Base-by-base conservation (phyloP, 35 echinoderm and acorn worm genomes). In the Diadema setosum region DNA sequence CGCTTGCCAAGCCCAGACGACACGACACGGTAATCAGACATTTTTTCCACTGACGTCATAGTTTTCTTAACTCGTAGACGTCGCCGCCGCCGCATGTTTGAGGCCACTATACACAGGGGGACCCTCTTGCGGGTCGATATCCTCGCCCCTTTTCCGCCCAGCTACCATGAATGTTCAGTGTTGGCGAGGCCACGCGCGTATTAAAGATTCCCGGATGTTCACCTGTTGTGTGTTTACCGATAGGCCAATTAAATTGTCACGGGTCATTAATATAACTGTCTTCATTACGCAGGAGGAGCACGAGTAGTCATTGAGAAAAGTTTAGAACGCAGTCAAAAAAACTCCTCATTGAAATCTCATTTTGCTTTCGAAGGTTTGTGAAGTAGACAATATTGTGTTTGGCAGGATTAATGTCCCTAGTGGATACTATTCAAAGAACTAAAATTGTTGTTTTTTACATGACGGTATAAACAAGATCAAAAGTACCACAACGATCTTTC, bases 161-260 rank as follows among this genome's bases (percentile, higher is more conserved):
- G 5, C 27, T 20, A 26, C 29, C 23, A 30, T 32, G 63, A 67
- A 34, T 9, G 63, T 67, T 52, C 9, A 52, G 9, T 52, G 48
- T 11, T 78, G 9, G 37, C 73, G 73, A 78, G 73, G 37, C 30
- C 36, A 35, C 39, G 40, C 37, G 27, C 24, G 73, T 20, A n/a
- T 41, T 39, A 41, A 7, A 78, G 73, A 52, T 44, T 35, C 73
- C 73, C 73, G 73, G 73, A 78, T 42, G 40, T 24, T 44, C 73
- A 78, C 73, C 73, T 78, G 73, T 78, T 78, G 33, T 44, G 33
- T 78, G 73, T 78, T 78, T 78, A 23, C 40, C 37, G 40, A 78
- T 20, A 36, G 9, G 8, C n/a, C 73, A 78, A 78, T 78, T 78
- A 78, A 78, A 42, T 26, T 78, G 73, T 78, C 73, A 78, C 44